Evolutionary conservation across 2,797 vertebrate species (phyloP).

Genomic region (Argyrosomus regius): DNA sequence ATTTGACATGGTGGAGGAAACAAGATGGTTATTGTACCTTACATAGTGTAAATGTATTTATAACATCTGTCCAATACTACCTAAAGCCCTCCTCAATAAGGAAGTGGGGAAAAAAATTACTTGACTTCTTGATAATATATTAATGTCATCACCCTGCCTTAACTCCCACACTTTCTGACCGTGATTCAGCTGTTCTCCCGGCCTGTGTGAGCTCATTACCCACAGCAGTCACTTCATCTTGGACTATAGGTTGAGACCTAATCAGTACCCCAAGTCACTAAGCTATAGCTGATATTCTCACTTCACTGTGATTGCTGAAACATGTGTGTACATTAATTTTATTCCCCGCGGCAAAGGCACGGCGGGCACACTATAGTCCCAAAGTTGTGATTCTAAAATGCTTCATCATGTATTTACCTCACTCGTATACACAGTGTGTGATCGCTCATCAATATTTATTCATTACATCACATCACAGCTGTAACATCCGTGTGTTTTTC

Average conservation of each 20-base stretch:
- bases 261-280: constrained; percentile 24
- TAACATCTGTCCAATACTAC: background rate
- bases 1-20: background rate
- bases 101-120: constrained; percentile 14
- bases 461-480: background rate
- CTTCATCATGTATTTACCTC: background rate
- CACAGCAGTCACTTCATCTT: constrained; percentile 21
- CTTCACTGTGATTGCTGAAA: background rate
- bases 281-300: constrained; percentile 12
- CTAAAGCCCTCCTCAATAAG: constrained; percentile 26
- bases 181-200: constrained; percentile 34
- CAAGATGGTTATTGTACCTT: background rate
- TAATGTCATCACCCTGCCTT: constrained; percentile 48
- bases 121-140: constrained; percentile 53
- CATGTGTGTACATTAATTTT: background rate
- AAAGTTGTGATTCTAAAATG: background rate
- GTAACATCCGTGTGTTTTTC: background rate
- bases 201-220: constrained; percentile 51
- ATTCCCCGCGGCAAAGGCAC: background rate
- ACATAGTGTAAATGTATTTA: background rate
- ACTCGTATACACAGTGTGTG: background rate
- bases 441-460: background rate
- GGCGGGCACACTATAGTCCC: background rate
- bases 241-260: constrained; percentile 14
- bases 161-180: constrained; percentile 26